Percentiles rank a stretch among this genome's conserved stretches.
Conservation (phyloP, 2,797 vertebrate species). For the Psittacula echo region DNA sequence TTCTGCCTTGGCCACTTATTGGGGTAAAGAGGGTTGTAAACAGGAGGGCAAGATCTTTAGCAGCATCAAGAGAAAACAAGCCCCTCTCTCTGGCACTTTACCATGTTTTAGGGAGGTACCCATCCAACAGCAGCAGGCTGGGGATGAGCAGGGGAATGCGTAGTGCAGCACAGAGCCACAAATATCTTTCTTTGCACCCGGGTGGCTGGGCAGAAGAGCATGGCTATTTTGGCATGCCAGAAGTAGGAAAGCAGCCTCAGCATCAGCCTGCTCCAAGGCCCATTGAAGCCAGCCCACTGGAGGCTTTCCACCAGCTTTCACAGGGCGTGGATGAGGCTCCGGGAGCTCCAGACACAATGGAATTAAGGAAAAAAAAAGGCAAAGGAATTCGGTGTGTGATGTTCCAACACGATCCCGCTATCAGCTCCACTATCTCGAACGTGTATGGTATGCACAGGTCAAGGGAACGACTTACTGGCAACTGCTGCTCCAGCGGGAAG, state of each 20-base stretch:
- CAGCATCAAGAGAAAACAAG: not conserved
- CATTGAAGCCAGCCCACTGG: not conserved
- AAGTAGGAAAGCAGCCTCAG: slow-evolving; percentile 1
- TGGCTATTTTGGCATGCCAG: not conserved
- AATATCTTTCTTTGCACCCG: not conserved
- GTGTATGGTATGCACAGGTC: slow-evolving; percentile 75
- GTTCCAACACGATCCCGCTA: slow-evolving; percentile 75
- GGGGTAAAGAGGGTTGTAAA: not conserved
- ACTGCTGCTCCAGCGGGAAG: not conserved
- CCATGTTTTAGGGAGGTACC: not conserved
- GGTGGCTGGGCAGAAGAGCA: not conserved
- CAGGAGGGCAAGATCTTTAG: not conserved
- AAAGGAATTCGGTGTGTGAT: slow-evolving; percentile 54
- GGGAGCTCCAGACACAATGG: slow-evolving; percentile 59
- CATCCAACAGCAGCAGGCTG: not conserved
- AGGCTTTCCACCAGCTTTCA: slow-evolving; percentile 23
- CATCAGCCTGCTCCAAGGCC: not conserved
- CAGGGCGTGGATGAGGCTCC: slow-evolving; percentile 42
- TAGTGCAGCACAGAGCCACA: not conserved
- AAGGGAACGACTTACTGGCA: slow-evolving; percentile 73
- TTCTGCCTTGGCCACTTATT: not conserved
- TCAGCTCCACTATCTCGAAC: slow-evolving; percentile 70
- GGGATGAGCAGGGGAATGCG: not conserved
- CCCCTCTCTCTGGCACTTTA: not conserved
- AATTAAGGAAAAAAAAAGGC: slow-evolving; percentile 70